A percentile compares a stretch with the other conserved stretches of the same genome.
Evolutionary conservation across 2,888 invertebrate genomes (phyloP).

Genomic region (Andricus curvator): DNA sequence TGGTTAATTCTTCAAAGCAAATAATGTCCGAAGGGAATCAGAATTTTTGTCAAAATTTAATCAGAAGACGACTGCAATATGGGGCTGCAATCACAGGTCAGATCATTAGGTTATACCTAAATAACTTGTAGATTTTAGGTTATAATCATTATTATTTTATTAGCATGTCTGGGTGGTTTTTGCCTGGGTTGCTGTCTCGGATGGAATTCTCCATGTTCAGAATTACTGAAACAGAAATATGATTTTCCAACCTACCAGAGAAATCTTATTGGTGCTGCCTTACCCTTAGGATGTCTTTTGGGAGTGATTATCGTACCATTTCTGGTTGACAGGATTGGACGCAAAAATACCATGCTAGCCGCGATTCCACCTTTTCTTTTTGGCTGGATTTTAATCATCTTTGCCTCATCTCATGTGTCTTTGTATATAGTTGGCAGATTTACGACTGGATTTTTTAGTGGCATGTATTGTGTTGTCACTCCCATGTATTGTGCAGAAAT

Average conservation of each 20-base stretch:
- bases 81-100: conserved; percentile 80
- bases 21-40: not conserved
- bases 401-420: conserved; percentile 81
- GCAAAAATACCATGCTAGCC: conserved; percentile 84
- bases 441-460: conserved; percentile 86
- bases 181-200: conserved; percentile 76
- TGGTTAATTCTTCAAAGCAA: not conserved
- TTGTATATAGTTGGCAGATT: conserved; percentile 82
- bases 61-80: conserved; percentile 82
- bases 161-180: conserved; percentile 71
- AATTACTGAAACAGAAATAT: conserved; percentile 69
- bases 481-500: conserved; percentile 93
- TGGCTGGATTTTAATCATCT: conserved; percentile 86
- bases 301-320: conserved; percentile 70
- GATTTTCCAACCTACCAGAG: conserved; percentile 77
- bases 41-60: conserved; percentile 21
- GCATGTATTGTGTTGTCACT: conserved; percentile 88
- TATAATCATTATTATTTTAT: conserved; percentile 27
- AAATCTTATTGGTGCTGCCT: conserved; percentile 83
- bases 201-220: conserved; percentile 77
- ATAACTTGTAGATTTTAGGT: no score
- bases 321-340: conserved; percentile 84
- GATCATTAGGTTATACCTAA: not conserved
- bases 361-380: conserved; percentile 83
- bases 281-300: conserved; percentile 84